A percentile compares a stretch with the other conserved stretches of the same genome.
Conservation (phyloP, 2,797 vertebrate species). For the Acanthurus leucopareius region DNA sequence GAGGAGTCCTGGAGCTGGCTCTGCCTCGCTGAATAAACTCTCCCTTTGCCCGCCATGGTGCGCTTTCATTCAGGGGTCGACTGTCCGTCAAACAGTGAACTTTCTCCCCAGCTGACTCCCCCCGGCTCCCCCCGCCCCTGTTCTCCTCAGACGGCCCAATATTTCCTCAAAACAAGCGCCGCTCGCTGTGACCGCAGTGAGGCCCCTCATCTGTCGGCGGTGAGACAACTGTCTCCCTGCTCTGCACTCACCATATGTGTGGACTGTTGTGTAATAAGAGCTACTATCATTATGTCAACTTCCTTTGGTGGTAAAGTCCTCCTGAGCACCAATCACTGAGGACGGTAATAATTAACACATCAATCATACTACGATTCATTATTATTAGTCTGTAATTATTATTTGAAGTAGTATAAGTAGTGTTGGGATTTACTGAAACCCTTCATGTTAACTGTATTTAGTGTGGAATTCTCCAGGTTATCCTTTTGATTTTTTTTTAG, state of each 20-base stretch:
- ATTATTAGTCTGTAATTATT: too few species aligned
- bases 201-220: conserved; percentile 33
- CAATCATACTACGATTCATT: not conserved
- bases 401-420: not conserved
- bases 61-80: not conserved
- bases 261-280: conserved; percentile 45
- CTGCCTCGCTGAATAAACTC: conserved; percentile 49
- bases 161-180: conserved; percentile 6
- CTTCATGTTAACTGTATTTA: too few species aligned
- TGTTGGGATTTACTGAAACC: not conserved
- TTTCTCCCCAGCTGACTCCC: conserved; percentile 57
- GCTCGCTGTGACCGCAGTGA: not conserved
- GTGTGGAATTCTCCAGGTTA: not conserved
- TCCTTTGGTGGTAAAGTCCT: conserved; percentile 63
- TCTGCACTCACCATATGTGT: not conserved
- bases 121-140: not conserved
- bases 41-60: conserved; percentile 64
- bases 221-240: not conserved
- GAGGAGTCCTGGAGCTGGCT: conserved; percentile 80
- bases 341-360: conserved; percentile 65
- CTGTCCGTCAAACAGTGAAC: conserved; percentile 29
- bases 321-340: not conserved
- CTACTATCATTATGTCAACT: conserved; percentile 46
- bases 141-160: conserved; percentile 5
- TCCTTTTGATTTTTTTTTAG: not conserved